Conservation (phyloP, 2,888 invertebrate species). For the Cryptosula pallasiana region DNA sequence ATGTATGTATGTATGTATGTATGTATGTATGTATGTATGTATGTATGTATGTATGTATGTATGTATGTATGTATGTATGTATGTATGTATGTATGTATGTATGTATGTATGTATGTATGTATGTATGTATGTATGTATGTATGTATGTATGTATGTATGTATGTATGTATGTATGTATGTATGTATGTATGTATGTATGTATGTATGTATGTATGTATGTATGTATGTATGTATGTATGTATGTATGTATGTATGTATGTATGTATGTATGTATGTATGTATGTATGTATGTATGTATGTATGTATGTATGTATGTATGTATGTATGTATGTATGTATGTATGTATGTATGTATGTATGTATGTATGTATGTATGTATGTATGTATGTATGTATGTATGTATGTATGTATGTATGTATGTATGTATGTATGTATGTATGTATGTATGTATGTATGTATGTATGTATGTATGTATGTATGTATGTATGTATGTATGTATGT, state of each 20-base stretch:
- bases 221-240: neutral
- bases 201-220: neutral
- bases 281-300: neutral
- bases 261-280: neutral
- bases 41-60: neutral
- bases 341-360: neutral
- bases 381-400: neutral
- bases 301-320: neutral
- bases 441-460: neutral
- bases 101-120: neutral
- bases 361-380: neutral
- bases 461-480: neutral
- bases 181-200: neutral
- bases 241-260: neutral
- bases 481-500: neutral
- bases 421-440: neutral
- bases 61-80: neutral
- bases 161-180: neutral
- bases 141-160: neutral
- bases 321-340: neutral
- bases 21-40: neutral
- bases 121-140: neutral
- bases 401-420: neutral
- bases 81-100: neutral
- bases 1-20: neutral